Base-by-base conservation (phyloP, 2,888 invertebrate species). In the Antheraea assamensis region DNA sequence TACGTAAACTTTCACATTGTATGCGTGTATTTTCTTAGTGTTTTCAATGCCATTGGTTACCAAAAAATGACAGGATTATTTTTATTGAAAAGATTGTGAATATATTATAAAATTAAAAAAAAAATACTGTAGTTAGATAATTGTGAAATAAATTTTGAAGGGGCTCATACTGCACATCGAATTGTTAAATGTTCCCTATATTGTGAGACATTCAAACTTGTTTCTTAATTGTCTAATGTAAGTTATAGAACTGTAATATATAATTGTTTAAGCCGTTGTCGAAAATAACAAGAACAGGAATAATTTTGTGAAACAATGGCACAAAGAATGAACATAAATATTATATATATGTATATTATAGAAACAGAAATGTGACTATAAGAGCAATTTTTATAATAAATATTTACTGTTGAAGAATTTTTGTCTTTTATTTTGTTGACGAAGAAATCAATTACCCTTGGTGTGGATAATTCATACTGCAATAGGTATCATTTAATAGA, bases 381-480 rank as follows among this genome's bases (percentile, higher is more conserved):
- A 93, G 92, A 94, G 93, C 94, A 94, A 94, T 94, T 94, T 94
- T 94, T 94, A 94, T 94, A 94, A 94, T 94, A 94, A 94, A 94
- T 94, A 94, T 94, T 94, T 94, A 94, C 94, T 94, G 94, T 94
- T 94, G 94, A 94, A 89, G 94, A 94, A 90, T 77, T 82, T 80
- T 74, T 49, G 91, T 76, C 87, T 94, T 92, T 93, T 81, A 92
- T 90, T 93, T 85, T 49, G 21, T 24, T 64, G 55, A 73, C 24
- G 8, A 27, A 58, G 13, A 3, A n/a, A 52, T 68, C 68, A 68
- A 61, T 31, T 21, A 68, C 35, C 31, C 19, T 68, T 66, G 3
- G 5, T 21, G 15, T 31, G 17, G 8, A 35, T 68, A 35, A 2
- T 17, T 15, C 15, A 61, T 27, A 13, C 61, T 61, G 27, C 4